Conservation (phyloP, 2,113 vertebrate species). For the Mustela nigripes region DNA sequence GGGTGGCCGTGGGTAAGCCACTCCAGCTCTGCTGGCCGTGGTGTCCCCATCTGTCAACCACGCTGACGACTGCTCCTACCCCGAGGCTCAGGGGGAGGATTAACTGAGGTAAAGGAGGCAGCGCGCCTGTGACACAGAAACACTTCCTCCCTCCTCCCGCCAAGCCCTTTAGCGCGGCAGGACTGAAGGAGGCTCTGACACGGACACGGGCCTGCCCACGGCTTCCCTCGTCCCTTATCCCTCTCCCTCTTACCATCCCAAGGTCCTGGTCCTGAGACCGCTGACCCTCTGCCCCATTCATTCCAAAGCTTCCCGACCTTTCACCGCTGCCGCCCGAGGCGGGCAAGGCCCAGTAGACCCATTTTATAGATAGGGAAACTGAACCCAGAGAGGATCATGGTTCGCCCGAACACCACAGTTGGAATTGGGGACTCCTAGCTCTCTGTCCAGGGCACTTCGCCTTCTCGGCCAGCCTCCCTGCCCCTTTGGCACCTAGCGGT, state of each 20-base stretch:
- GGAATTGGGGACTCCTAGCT: neutral
- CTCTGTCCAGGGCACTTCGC: constrained; percentile 5
- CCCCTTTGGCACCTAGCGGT: constrained; percentile 76
- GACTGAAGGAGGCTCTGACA: neutral
- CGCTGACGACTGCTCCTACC: rapidly evolving
- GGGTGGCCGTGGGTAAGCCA: neutral
- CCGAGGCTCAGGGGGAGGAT: neutral
- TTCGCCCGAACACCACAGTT: neutral
- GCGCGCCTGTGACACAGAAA: neutral
- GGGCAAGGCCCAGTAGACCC: neutral
- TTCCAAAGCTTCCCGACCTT: neutral
- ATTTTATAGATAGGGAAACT: neutral
- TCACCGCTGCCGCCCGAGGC: neutral
- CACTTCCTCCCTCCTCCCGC: neutral
- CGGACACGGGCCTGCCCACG: rapidly evolving
- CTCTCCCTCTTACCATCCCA: neutral
- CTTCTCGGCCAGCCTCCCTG: constrained; percentile 61
- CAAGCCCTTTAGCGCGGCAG: rapidly evolving
- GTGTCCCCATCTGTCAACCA: neutral
- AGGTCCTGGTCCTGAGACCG: neutral
- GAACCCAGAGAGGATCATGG: neutral
- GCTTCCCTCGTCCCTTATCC: neutral
- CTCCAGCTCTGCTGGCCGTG: neutral
- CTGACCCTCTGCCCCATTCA: neutral
- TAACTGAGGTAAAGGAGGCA: rapidly evolving